Percentiles rank a stretch among this genome's conserved stretches.
Evolutionary conservation across 2,113 vertebrate genomes (phyloP).

Genomic region (Uropsilus gracilis): DNA sequence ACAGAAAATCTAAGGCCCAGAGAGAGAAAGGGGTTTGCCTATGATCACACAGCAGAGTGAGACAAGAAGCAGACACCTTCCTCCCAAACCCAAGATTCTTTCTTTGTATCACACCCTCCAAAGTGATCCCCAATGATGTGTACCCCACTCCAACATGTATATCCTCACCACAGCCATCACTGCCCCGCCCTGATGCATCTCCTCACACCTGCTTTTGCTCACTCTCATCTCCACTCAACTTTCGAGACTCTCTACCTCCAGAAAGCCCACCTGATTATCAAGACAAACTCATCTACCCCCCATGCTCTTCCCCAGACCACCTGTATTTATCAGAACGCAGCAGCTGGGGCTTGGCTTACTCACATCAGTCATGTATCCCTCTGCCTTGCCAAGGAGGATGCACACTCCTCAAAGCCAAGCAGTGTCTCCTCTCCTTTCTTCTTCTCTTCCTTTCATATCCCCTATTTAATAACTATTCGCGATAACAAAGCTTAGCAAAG

Average conservation of each 20-base stretch:
- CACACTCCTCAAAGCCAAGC: not conserved
- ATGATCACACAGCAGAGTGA: not conserved
- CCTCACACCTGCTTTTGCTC: not conserved
- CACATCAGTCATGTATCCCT: not conserved
- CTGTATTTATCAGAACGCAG: not conserved
- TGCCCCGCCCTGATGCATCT: not conserved
- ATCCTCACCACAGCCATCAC: not conserved
- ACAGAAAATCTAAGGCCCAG: not conserved
- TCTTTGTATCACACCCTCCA: not conserved
- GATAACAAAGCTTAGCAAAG: not conserved
- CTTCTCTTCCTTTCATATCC: not conserved
- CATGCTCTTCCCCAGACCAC: not conserved
- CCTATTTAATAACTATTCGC: not conserved
- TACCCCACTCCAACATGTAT: not conserved
- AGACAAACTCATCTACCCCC: not conserved
- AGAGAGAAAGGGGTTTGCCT: not conserved
- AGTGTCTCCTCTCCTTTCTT: not conserved
- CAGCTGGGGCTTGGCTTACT: not conserved
- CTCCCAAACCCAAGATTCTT: not conserved
- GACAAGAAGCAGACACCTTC: not conserved
- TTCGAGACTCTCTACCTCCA: not conserved
- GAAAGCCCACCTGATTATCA: slow-evolving; percentile 32
- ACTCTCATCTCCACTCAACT: not conserved
- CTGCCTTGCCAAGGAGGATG: not conserved
- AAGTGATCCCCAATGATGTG: not conserved